Conservation (phyloP, 2,888 invertebrate species). For the Seira musarum region DNA sequence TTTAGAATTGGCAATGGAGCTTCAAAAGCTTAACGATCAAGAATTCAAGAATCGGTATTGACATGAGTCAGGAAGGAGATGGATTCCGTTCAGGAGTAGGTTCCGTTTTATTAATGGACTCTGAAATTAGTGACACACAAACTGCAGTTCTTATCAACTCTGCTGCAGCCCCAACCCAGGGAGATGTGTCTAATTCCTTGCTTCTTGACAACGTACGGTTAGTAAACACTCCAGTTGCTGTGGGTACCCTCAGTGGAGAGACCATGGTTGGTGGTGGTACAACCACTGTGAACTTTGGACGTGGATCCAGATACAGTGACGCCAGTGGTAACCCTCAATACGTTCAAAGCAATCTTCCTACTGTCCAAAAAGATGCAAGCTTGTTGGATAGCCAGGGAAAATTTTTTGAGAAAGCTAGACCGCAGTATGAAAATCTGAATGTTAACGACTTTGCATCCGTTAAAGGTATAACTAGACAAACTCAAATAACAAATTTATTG, state of each 20-base stretch:
- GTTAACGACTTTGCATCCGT: slow-evolving; percentile 60
- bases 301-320: slow-evolving; percentile 64
- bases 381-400: slow-evolving; percentile 61
- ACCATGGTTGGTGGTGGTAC: slow-evolving; percentile 48
- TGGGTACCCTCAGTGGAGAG: slow-evolving; percentile 40
- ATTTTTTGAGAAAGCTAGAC: slow-evolving; percentile 63
- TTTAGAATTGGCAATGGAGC: slow-evolving; percentile 69
- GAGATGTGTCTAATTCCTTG: slow-evolving; percentile 62
- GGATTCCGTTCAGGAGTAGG: slow-evolving; percentile 53
- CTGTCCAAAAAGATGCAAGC: slow-evolving; percentile 40
- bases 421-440: slow-evolving; percentile 58
- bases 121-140: slow-evolving; percentile 56
- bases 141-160: slow-evolving; percentile 48
- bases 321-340: slow-evolving; percentile 53
- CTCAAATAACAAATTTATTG: background rate
- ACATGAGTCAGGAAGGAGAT: slow-evolving; percentile 46
- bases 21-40: slow-evolving; percentile 61
- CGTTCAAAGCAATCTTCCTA: slow-evolving; percentile 43
- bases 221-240: slow-evolving; percentile 43
- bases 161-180: slow-evolving; percentile 27
- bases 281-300: slow-evolving; percentile 60
- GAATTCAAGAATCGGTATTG: slow-evolving; percentile 62
- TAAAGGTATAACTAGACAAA: slow-evolving; percentile 47
- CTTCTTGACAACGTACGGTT: slow-evolving; percentile 63
- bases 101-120: slow-evolving; percentile 62